Conservation (phyloP, 2,888 invertebrate species). For the Miltochrista miniata region DNA sequence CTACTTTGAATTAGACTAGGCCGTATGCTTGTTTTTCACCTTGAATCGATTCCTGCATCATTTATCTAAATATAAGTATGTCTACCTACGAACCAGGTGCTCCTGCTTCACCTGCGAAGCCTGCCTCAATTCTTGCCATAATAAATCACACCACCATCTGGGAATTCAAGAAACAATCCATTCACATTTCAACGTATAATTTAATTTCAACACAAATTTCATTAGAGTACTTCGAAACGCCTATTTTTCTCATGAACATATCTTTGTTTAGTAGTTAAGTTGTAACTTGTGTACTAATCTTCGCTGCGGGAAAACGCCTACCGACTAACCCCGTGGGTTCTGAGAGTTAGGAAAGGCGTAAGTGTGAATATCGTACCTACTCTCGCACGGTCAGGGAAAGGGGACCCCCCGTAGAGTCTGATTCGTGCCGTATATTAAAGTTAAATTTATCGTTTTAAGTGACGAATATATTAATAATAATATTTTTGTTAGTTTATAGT, state of each 20-base stretch:
- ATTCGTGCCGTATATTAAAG: constrained; percentile 54
- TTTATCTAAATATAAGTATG: no score
- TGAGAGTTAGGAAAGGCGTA: constrained; percentile 11
- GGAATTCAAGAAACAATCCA: constrained; percentile 21
- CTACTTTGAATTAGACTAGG: no score
- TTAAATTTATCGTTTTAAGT: constrained; percentile 65
- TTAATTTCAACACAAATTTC: constrained; percentile 23
- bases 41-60: no score
- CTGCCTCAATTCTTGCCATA: background rate
- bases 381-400: constrained; percentile 21
- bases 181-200: constrained; percentile 27
- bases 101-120: background rate
- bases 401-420: constrained; percentile 56
- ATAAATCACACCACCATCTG: constrained; percentile 8
- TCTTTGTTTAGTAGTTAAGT: constrained; percentile 43
- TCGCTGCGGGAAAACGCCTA: constrained; percentile 22
- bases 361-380: constrained; percentile 11
- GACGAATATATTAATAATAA: constrained; percentile 40
- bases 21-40: no score
- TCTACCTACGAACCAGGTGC: no score
- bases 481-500: constrained; percentile 10
- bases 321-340: background rate
- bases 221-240: constrained; percentile 29
- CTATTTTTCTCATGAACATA: constrained; percentile 49
- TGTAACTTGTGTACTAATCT: constrained; percentile 22